phyloP scores from a whole-genome alignment of 2,888 invertebrate genomes.

The Pherbina coryleti region DNA sequence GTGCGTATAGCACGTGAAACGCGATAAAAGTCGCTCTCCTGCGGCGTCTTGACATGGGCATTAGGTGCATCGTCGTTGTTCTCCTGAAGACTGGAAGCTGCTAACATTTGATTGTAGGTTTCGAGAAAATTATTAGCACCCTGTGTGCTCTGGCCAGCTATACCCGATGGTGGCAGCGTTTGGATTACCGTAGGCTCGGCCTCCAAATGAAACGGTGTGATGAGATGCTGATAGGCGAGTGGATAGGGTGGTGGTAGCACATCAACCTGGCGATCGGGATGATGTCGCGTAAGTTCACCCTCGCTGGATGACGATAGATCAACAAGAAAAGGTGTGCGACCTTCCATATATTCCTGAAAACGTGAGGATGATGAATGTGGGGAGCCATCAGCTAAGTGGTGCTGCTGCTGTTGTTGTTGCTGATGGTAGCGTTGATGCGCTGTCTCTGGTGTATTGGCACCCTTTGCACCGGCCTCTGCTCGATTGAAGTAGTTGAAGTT shows the following conservation, averaged over 20 bases:
- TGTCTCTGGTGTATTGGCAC: not conserved
- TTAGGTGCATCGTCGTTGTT: not conserved
- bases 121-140: constrained; percentile 55
- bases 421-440: constrained; percentile 46
- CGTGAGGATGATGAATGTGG: constrained; percentile 29
- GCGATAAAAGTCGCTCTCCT: constrained; percentile 55
- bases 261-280: constrained; percentile 65
- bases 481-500: constrained; percentile 45
- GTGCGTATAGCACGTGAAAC: constrained; percentile 58
- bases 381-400: not conserved
- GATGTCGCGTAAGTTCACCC: constrained; percentile 58
- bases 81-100: constrained; percentile 13
- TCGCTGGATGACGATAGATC: constrained; percentile 71
- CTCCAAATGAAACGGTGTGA: constrained; percentile 66
- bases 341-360: constrained; percentile 74
- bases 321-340: constrained; percentile 78
- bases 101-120: constrained; percentile 52
- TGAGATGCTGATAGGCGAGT: constrained; percentile 59
- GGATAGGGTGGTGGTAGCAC: constrained; percentile 67
- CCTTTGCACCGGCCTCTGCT: not conserved
- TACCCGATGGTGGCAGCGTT: constrained; percentile 59
- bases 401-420: constrained; percentile 28
- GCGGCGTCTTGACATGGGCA: not conserved
- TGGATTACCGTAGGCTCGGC: constrained; percentile 64
- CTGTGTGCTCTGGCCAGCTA: constrained; percentile 23